Percentiles rank a stretch among this genome's conserved stretches.
Evolutionary conservation across 2,797 vertebrate species (phyloP).

Genomic region (Mycteria americana): DNA sequence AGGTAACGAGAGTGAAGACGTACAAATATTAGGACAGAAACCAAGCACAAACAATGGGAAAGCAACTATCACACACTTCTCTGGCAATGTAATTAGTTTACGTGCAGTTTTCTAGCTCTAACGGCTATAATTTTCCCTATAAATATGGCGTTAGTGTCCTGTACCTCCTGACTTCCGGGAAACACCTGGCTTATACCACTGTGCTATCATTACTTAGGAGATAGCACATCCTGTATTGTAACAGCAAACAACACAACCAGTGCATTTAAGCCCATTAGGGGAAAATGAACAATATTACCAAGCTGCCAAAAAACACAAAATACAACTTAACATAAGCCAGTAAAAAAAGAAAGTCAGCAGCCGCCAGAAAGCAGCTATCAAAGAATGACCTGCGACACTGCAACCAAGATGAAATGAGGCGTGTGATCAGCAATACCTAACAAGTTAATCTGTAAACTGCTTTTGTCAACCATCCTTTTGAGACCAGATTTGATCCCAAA

Average conservation of each 20-base stretch:
- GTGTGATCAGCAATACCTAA: not conserved
- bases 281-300: not conserved
- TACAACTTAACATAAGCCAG: not conserved
- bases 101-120: not conserved
- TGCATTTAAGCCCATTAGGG: not conserved
- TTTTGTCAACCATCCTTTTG: not conserved
- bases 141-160: not conserved
- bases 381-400: not conserved
- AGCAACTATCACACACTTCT: not conserved
- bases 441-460: not conserved
- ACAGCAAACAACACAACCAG: constrained; percentile 18
- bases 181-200: constrained; percentile 71
- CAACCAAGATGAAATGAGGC: not conserved
- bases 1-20: not conserved
- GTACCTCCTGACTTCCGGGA: constrained; percentile 63
- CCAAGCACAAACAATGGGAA: not conserved
- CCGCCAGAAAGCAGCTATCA: not conserved
- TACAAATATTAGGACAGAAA: not conserved
- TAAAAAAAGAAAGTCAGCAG: not conserved
- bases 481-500: not conserved
- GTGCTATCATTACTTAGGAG: not conserved
- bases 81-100: not conserved
- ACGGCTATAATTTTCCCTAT: not conserved
- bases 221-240: constrained; percentile 57
- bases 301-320: not conserved